Base-by-base conservation (phyloP, 2,888 invertebrate species). In the Phalangium opilio region DNA sequence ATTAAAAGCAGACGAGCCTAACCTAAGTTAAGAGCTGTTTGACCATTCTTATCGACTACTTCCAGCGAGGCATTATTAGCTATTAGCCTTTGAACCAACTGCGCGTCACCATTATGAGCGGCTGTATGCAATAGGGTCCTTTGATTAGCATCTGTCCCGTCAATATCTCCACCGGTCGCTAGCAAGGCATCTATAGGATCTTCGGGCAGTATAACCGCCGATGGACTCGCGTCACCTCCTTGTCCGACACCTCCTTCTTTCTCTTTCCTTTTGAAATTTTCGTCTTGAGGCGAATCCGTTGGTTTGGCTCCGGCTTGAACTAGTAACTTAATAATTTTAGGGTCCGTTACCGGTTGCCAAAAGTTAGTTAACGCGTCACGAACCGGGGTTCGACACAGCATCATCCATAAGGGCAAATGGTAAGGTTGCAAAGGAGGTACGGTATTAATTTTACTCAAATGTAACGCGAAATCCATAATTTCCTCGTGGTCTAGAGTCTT, bases 21-120 rank as follows among this genome's bases (percentile, higher is more conserved):
- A 55, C 55, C 87, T 40, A 83, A 75, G 66, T 87, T 89, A 47
- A 93, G 69, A 0, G 87, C 81, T 2, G 86, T 84, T 64, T 89
- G 84, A 4, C 87, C 87, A 49, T 81, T 78, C 47, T 65, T 64
- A 60, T 87, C 84, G 36, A 73, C 71, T 0, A 75, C 73, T 56
- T 78, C 80, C 17, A 77, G 64, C 43, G 72, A 70, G 2, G 71
- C 71, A 53, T 70, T 70, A 38, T 69, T 67, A 57, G 74, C 74
- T 43, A 75, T 77, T 62, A 80, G 75, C 19, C 75, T 68, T 50
- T 75, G 72, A 14, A 83, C 67, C 1, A 80, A 66, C 41, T 76
- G 75, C 33, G 78, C 76, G 55, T 83, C 81, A 1, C 83, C 84
- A 60, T 77, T 79, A 48, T 80, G 76, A 7, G 83, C 79, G 27